A percentile compares a stretch with the other conserved stretches of the same genome.
These are phyloP conservation scores for Cyanoderma ruficeps DNA, from an alignment of 2,113 vertebrate species.

Conservation along the genomic window DNA sequence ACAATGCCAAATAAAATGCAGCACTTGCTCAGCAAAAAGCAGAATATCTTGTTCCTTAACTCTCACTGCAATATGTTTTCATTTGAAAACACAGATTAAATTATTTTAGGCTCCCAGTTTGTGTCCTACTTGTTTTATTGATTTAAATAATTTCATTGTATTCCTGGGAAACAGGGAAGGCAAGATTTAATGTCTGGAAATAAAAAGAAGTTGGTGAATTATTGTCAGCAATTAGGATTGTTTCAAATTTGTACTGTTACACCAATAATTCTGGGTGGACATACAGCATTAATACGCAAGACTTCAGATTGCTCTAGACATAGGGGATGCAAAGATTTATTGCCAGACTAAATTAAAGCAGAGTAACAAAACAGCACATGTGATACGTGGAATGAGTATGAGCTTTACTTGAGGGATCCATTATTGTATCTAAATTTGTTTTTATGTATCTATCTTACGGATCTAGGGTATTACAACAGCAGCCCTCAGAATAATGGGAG, in stretches of 20 bases:
- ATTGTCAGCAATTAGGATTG: not conserved
- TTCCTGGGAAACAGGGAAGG: not conserved
- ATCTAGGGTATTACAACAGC: not conserved
- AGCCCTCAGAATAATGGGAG: not conserved
- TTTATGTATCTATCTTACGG: fast-evolving
- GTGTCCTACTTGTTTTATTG: not conserved
- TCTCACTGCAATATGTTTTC: not conserved
- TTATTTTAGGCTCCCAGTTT: not conserved
- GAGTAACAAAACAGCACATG: not conserved
- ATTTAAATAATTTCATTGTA: not conserved
- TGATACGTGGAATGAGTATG: not conserved
- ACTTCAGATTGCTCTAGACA: not conserved
- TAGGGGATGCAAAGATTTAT: not conserved
- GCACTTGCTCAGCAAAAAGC: not conserved
- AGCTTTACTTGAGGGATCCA: not conserved
- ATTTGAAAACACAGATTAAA: not conserved
- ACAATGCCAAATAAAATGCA: not conserved
- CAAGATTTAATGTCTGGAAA: not conserved
- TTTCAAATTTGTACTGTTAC: not conserved
- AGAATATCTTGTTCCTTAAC: not conserved
- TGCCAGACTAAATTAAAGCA: not conserved
- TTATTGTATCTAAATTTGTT: not conserved
- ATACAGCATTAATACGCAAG: not conserved
- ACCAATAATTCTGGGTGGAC: not conserved
- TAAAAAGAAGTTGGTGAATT: not conserved